Evolutionary conservation across 2,888 invertebrate genomes (phyloP).

Genomic region (Hoplodrina blanda): DNA sequence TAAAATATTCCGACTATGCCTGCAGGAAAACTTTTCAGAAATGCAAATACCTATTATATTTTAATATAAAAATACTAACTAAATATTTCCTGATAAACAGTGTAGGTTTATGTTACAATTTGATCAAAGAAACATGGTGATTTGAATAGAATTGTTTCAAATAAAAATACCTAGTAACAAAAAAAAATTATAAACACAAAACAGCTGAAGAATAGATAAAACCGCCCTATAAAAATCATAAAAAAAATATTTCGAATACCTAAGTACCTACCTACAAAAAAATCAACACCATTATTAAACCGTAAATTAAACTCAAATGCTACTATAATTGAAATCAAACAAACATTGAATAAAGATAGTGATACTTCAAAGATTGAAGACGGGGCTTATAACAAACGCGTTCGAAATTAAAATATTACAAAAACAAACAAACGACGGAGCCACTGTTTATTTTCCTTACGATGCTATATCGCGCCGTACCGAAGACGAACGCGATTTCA

Average conservation of each 20-base stretch:
- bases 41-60: background rate
- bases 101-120: background rate
- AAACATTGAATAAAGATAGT: conserved; percentile 61
- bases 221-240: conserved; percentile 6
- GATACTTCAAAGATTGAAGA: conserved; percentile 80
- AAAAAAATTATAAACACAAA: conserved; percentile 5
- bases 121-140: background rate
- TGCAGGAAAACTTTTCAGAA: background rate
- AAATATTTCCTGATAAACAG: background rate
- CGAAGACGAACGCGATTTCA: conserved; percentile 75
- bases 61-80: background rate
- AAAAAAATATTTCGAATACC: background rate
- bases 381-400: conserved; percentile 77
- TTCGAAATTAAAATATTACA: conserved; percentile 85
- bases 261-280: background rate
- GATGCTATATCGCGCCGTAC: conserved; percentile 77
- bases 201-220: conserved; percentile 43
- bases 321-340: conserved; percentile 62
- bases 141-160: background rate
- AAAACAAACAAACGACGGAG: conserved; percentile 82
- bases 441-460: conserved; percentile 76
- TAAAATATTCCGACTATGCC: conserved; percentile 7
- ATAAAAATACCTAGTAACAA: background rate
- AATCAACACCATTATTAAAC: conserved; percentile 17
- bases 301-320: conserved; percentile 55